These are phyloP conservation scores for Pagrus major DNA, from an alignment of 2,113 vertebrate species.

Conservation along the genomic window DNA sequence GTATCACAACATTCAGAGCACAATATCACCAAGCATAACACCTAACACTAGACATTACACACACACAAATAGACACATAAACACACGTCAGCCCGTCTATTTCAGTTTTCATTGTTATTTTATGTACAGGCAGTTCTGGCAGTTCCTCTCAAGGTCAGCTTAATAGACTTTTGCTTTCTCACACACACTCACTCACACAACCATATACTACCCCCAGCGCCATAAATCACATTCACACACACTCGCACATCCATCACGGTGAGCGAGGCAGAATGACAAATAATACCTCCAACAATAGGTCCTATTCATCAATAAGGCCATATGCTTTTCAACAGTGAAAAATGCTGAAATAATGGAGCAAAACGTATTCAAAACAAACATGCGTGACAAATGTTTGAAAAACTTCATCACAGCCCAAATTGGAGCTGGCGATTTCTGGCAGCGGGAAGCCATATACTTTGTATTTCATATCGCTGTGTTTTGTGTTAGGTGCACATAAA, in stretches of 20 bases:
- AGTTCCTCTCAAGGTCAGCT: slow-evolving; percentile 72
- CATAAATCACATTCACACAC: slow-evolving; percentile 70
- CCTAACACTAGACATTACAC: slow-evolving; percentile 17
- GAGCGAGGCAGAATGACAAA: slow-evolving; percentile 71
- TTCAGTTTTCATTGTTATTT: slow-evolving; percentile 50
- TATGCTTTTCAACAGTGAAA: slow-evolving; percentile 56
- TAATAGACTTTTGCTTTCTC: slow-evolving; percentile 62
- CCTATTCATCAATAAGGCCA: slow-evolving; percentile 72
- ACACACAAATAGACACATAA: slow-evolving; percentile 19
- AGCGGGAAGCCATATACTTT: not conserved
- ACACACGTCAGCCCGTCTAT: slow-evolving; percentile 34
- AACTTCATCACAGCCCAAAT: slow-evolving; percentile 42
- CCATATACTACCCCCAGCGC: slow-evolving; percentile 25
- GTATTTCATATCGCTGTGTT: slow-evolving; percentile 18
- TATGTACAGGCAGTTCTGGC: slow-evolving; percentile 24
- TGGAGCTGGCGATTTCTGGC: slow-evolving; percentile 23
- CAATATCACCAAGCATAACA: not conserved
- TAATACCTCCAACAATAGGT: slow-evolving; percentile 66
- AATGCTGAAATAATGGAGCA: slow-evolving; percentile 55
- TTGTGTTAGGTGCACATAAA: not conserved
- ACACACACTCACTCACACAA: slow-evolving; percentile 41
- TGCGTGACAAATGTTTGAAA: slow-evolving; percentile 51
- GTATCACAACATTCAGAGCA: not conserved
- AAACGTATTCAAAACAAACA: slow-evolving; percentile 60
- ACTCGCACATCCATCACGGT: slow-evolving; percentile 67